Conservation (phyloP, 2,888 invertebrate species). For the Drosophila sordidula region DNA sequence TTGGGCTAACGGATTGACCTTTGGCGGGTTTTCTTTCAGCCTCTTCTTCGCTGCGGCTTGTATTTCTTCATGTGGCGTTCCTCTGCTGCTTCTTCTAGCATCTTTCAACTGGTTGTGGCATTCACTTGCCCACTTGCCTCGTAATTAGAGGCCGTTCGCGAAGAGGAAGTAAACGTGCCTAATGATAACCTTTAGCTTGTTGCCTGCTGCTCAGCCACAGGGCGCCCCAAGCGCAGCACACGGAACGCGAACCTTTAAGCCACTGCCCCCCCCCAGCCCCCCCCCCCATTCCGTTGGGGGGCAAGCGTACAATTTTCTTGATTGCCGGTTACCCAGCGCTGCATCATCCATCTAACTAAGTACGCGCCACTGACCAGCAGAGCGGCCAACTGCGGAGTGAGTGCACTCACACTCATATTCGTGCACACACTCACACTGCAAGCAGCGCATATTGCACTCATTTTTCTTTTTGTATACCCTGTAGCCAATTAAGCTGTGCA, state of each 20-base stretch:
- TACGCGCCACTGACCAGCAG: constrained; percentile 75
- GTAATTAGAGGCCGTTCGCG: constrained; percentile 72
- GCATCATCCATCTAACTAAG: constrained; percentile 71
- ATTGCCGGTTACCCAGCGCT: constrained; percentile 66
- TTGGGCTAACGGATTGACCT: constrained; percentile 61
- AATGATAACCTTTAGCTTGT: constrained; percentile 78
- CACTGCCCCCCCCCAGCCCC: constrained; percentile 7
- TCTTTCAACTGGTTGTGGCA: constrained; percentile 34
- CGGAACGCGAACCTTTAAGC: constrained; percentile 19
- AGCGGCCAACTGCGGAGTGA: constrained; percentile 23
- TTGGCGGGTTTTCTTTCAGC: constrained; percentile 39
- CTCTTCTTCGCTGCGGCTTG: background rate
- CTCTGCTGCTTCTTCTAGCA: background rate
- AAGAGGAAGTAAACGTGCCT: constrained; percentile 78
- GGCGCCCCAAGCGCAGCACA: constrained; percentile 38
- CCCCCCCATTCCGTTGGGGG: constrained; percentile 36
- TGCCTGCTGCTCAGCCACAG: constrained; percentile 44
- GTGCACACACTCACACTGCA: background rate
- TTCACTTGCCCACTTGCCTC: constrained; percentile 50
- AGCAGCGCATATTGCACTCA: constrained; percentile 46
- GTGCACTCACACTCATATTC: constrained; percentile 11
- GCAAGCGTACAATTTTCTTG: constrained; percentile 72
- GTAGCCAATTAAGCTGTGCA: background rate
- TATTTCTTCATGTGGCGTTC: background rate
- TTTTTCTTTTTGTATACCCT: constrained; percentile 32